Base-by-base conservation (phyloP, 30 jellyfish, hydroid and myxozoan species). In the Sanderia malayensis region DNA sequence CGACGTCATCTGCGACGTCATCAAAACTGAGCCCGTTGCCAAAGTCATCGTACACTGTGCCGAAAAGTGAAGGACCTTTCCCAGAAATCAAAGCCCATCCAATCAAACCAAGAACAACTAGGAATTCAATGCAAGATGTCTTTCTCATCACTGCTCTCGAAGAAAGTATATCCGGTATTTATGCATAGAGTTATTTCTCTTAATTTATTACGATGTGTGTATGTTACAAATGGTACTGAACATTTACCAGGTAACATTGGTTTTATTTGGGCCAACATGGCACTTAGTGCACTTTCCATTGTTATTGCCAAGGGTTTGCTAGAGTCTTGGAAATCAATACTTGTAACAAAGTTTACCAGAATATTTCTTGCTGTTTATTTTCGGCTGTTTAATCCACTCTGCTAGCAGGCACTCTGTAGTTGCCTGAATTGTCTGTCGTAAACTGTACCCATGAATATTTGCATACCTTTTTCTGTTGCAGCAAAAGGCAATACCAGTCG, bases 61-160 rank as follows among this genome's bases (percentile, higher is more conserved):
- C 63, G 58, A 82, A 82, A 49, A 29, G 60, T 44, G 84, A 82
- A 34, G 8, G 82, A 23, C 69, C 86, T 0, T 82, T 70, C 60
- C 47, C 61, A 58, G 99, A 93, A 24, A 70, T 80, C 67, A 93
- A 93, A 68, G 92, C 96, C 21, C 86, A 93, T 52, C 99, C 99
- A 7, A 87, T 85, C 23, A 93, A 93, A 61, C 93, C 99, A 45
- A 71, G 99, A 47, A 85, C 86, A 75, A 93, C 99, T 23, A 59
- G 99, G 27, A 93, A 93, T 60, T 93, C 99, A 2, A 93, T 93
- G 99, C 99, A 93, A 81, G 99, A 93, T 73, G 89, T 96, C 23
- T 72, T 93, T 31, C 86, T 93, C 18, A 69, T 84, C 28, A 93
- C 78, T 52, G 99, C 99, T 13, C 20, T 93, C 30, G 99, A 85